Base-by-base conservation (phyloP, 2,113 vertebrate species). In the Mohoua ochrocephala region DNA sequence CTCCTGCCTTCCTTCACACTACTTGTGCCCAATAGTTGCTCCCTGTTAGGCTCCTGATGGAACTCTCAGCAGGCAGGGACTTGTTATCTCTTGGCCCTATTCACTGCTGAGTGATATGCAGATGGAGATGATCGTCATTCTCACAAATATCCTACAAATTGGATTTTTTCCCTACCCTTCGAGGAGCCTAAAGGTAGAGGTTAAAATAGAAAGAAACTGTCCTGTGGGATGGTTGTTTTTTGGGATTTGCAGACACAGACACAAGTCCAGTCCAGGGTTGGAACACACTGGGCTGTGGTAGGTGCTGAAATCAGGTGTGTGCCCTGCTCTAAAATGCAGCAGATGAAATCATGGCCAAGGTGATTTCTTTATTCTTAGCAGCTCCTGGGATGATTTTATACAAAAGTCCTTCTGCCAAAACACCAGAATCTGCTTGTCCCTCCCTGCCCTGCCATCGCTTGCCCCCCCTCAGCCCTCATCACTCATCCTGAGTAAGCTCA, bases 221-320 rank as follows among this genome's bases (percentile, higher is more conserved):
- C 6, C 30, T 13, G 2, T 26, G 33, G 56, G 64, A 42, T 78
- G 60, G 33, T 13, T 56, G 35, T 39, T 70, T 33, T 74, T 54
- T 64, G 78, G n/a, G 35, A 87, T 41, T 10, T 47, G 33, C 41
- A 60, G 19, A 11, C 37, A 35, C 41, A 60, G 19, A 11, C 37
- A 44, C 0, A 1, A 59, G 12, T 13, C 35, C 35, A 74, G 4
- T 28, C 33, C 44, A 59, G 31, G 13, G 22, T 0, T 27, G 7
- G 73, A 70, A 45, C 41, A 13, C 4, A 7, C 3, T 4, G 49
- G 56, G 47, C 23, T 54, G 33, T 22, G 13, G 21, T 5, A 13
- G 39, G 27, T 33, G 78, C 57, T 80, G 44, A 63, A 50, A 78
- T 26, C 44, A 78, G 15, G 6, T 22, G 20, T 1, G 2, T 81